Evolutionary conservation across 37 sponge, comb jelly and placozoan species (phyloP), one percentile per base, ranked within the genome.

Genomic region (Eunapius fragilis): DNA sequence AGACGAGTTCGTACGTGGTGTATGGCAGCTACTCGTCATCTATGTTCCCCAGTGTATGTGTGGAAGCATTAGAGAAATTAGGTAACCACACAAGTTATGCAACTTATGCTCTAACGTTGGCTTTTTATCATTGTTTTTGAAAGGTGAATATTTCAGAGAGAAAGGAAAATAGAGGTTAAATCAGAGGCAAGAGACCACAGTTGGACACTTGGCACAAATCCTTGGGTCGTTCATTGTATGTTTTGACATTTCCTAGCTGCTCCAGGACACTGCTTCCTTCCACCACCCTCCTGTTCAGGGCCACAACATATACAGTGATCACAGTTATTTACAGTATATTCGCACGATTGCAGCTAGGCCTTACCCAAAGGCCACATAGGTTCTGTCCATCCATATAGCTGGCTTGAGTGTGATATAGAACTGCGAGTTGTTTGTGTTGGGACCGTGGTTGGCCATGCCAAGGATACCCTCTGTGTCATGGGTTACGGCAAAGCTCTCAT

Each of bases 321-420:
- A n/a, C n/a, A 37, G 75, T 37, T 25, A 28, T 30, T 22, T 24
- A 67, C 58, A 26, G 12, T 33, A 37, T 32, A 10, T 47, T 6
- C 2, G 33, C 25, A 24, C 33, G 26, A 6, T 72, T 2, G n/a
- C n/a, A n/a, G n/a, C n/a, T 72, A 1, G 74, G 24, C 84, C 89
- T 89, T 79, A 94, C 92, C 97, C 97, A 82, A 96, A 98, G 28
- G 98, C 96, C 24, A 96, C 93, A 49, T 94, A 96, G 26, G 78
- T 68, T 34, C 78, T 87, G 78, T 98, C 91, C 98, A 98, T 98
- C 98, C 98, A 98, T 26, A 83, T 80, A 25, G 92, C 41, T 32
- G 98, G 86, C 34, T 79, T 73, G 31, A 98, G 80, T 22, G 94
- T 98, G 79, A 98, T 93, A 89, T 96, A 98, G 82, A 98, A 98